Evolutionary conservation across 2,797 vertebrate species (phyloP).

Genomic region (Myotis daubentonii): DNA sequence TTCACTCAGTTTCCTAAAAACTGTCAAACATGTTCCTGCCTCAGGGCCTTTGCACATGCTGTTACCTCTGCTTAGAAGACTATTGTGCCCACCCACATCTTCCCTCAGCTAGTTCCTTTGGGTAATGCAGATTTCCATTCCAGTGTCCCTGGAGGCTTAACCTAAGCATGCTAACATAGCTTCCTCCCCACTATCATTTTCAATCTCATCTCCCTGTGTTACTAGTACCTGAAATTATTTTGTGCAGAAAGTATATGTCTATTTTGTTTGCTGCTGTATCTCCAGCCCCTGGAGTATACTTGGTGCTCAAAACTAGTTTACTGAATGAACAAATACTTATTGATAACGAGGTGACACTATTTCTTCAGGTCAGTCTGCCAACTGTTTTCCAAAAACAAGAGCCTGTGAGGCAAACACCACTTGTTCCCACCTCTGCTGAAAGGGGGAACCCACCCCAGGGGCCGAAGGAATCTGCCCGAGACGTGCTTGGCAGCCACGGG

Average conservation of each 20-base stretch:
- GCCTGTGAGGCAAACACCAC: not conserved
- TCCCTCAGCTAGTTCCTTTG: not conserved
- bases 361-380: not conserved
- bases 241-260: not conserved
- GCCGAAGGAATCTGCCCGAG: not conserved
- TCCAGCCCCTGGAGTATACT: not conserved
- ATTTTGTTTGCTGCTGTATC: not conserved
- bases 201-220: not conserved
- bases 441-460: not conserved
- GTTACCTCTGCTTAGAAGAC: not conserved
- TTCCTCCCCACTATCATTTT: not conserved
- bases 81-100: not conserved
- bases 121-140: not conserved
- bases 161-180: not conserved
- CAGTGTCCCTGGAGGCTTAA: not conserved
- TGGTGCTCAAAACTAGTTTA: slow-evolving; percentile 9
- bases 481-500: not conserved
- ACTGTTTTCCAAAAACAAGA: slow-evolving; percentile 20
- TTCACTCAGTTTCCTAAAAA: not conserved
- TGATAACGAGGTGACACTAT: not conserved
- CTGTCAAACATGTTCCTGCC: not conserved
- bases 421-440: not conserved
- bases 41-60: not conserved
- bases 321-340: not conserved
- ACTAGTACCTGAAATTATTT: not conserved